Percentiles rank a stretch among this genome's conserved stretches.
phyloP scores from a whole-genome alignment of 2,888 invertebrate genomes.

The Chloroclysta siterata region DNA sequence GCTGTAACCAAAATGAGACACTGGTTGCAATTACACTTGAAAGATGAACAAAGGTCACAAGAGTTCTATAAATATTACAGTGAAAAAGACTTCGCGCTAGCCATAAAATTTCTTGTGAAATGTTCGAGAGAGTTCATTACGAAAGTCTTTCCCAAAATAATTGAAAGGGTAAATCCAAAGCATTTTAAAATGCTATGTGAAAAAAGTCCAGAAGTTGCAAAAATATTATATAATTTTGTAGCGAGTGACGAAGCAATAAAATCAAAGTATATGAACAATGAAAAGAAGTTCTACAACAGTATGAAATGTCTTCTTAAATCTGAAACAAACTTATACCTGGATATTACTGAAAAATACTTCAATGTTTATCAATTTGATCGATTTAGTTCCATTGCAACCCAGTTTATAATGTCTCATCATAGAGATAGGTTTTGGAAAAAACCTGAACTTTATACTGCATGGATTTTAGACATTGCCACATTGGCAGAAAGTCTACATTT shows the following conservation, averaged over 20 bases:
- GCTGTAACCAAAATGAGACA: conserved; percentile 58
- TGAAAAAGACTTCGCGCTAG: conserved; percentile 32
- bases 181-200: conserved; percentile 44
- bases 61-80: conserved; percentile 44
- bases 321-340: conserved; percentile 40
- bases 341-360: conserved; percentile 46
- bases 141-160: conserved; percentile 33
- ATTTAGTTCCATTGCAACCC: conserved; percentile 41
- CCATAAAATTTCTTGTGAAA: conserved; percentile 42
- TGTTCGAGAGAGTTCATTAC: conserved; percentile 29
- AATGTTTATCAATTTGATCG: conserved; percentile 13
- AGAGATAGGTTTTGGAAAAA: conserved; percentile 44
- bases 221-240: conserved; percentile 40
- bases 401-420: conserved; percentile 42
- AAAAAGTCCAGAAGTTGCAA: conserved; percentile 34
- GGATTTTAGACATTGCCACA: conserved; percentile 41
- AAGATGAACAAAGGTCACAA: conserved; percentile 35
- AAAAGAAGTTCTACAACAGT: conserved; percentile 28
- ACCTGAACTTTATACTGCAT: conserved; percentile 46
- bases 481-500: conserved; percentile 39
- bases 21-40: conserved; percentile 51
- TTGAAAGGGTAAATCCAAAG: conserved; percentile 40
- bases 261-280: conserved; percentile 25
- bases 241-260: conserved; percentile 22
- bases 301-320: conserved; percentile 37